Evolutionary conservation across 2,888 invertebrate genomes (phyloP), one percentile per base, ranked within the genome.

Genomic region (Agonopterix arenella): DNA sequence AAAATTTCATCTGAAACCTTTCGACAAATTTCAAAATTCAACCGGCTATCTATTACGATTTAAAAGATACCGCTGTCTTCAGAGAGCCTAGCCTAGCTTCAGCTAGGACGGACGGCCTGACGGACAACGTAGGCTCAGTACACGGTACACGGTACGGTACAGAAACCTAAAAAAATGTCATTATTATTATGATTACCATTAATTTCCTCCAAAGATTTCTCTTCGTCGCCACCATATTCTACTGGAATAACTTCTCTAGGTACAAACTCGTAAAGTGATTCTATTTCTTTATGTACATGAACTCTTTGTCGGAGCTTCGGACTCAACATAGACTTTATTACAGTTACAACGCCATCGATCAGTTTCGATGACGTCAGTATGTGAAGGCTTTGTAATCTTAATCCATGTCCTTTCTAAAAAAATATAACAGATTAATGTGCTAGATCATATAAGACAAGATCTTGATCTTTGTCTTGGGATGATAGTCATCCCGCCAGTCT

Each of bases 361-460:
- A 73, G 56, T 53, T 71, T 75, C 0, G 83, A 82, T 9, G 56
- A 36, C 4, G 75, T 64, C 44, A 80, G 48, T 0, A 81, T 37
- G 50, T 80, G 71, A 5, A 84, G 66, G 0, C 68, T 70, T 51
- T 76, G 78, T 4, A 82, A 53, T 53, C 74, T 64, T 61, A 74
- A 62, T 2, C 80, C 76, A 38, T 70, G 77, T 4, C 77, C 77
- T 58, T 80, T 73, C 84, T 84, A 70, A 36, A 50, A 28, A 11
- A 36, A 11, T 5, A 37, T 1, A 36, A 37, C 36, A 36, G 11
- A 16, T 45, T 44, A 13, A 28, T 28, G 28, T 28, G 18, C 18
- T 18, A 4, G n/a, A n/a, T 7, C 28, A 28, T 28, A 5, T 28
- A 5, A 28, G 28, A 5, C 1, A 28, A 28, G 4, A 4, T 28